Evolutionary conservation across 2,888 invertebrate genomes (phyloP).

Genomic region (Trachelus iudaicus): DNA sequence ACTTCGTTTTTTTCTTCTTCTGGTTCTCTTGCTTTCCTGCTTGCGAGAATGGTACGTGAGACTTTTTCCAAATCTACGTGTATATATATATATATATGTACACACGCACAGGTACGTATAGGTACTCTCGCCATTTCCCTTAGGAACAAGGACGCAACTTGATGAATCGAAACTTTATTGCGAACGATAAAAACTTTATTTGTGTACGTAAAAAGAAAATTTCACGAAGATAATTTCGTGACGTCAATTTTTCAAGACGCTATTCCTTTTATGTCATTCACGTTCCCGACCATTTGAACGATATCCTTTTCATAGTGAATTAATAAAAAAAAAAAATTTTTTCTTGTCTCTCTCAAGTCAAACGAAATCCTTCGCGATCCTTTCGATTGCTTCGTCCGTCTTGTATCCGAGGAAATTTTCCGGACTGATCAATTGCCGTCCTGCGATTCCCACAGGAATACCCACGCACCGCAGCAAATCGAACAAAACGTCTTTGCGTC

Average conservation of each 20-base stretch:
- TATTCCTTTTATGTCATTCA: neutral
- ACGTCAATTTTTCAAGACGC: neutral
- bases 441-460: neutral
- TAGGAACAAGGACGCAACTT: neutral
- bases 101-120: too few species aligned
- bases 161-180: neutral
- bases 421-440: neutral
- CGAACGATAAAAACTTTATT: neutral
- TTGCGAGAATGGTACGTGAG: neutral
- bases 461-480: neutral
- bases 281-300: too few species aligned
- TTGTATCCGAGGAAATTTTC: neutral
- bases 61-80: neutral
- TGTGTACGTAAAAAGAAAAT: neutral
- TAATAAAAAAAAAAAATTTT: neutral
- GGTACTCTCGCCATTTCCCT: neutral
- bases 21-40: neutral
- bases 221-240: too few species aligned
- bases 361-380: neutral
- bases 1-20: neutral
- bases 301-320: neutral
- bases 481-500: neutral
- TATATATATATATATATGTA: too few species aligned
- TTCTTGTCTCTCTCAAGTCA: neutral
- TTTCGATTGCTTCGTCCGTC: neutral